Conservation (phyloP, 2,888 invertebrate genomes). For the Galerucella nymphaeae region DNA sequence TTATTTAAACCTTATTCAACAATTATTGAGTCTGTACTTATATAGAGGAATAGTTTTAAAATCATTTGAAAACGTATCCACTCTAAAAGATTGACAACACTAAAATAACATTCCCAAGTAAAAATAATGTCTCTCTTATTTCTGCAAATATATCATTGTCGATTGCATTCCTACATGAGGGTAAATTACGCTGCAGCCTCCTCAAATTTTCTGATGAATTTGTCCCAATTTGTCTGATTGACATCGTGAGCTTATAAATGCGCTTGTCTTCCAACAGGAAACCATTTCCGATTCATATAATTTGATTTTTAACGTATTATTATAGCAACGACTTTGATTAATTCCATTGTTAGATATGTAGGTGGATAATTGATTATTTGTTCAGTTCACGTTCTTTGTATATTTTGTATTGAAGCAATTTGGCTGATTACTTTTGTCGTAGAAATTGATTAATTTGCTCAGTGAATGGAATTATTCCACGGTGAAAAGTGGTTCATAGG, state of each 20-base stretch:
- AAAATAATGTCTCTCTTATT: slow-evolving; percentile 12
- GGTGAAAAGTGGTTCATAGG: not conserved
- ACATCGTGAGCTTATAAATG: slow-evolving; percentile 10
- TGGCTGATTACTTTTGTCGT: not conserved
- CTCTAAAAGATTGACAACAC: not conserved
- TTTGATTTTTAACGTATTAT: not conserved
- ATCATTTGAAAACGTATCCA: too few species aligned
- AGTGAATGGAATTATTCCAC: not conserved
- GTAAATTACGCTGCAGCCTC: slow-evolving; percentile 35
- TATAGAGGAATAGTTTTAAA: too few species aligned
- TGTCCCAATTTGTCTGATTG: slow-evolving; percentile 25
- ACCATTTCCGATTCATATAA: not conserved
- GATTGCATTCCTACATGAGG: slow-evolving; percentile 13
- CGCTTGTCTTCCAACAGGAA: not conserved
- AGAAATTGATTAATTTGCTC: not conserved
- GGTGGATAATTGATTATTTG: not conserved
- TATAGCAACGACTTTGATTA: not conserved
- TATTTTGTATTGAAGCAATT: not conserved
- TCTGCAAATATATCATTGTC: slow-evolving; percentile 28
- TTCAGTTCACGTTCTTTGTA: not conserved
- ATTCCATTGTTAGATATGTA: not conserved
- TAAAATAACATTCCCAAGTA: not conserved
- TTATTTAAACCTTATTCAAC: too few species aligned
- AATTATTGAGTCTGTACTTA: too few species aligned
- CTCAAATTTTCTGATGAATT: slow-evolving; percentile 28